Evolutionary conservation across 1,140 invertebrate species (phyloP).

Genomic region (Cyphomyrmex costatus): DNA sequence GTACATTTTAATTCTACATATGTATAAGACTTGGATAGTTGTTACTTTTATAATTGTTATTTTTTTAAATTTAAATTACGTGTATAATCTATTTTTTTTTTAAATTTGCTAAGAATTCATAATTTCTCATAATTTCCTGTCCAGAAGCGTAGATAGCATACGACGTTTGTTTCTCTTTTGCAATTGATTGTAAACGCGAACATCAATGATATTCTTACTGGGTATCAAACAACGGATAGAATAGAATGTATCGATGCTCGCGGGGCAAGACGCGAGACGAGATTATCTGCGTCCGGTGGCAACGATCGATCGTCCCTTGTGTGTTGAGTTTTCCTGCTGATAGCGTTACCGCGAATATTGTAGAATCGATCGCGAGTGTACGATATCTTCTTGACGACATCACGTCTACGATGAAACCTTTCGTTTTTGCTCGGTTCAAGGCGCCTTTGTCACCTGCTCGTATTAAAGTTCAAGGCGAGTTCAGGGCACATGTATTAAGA

Average conservation of each 20-base stretch:
- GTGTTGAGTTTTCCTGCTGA: slow-evolving; percentile 63
- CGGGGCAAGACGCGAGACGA: background rate
- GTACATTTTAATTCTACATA: too few relatives aligned
- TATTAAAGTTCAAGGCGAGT: slow-evolving; percentile 69
- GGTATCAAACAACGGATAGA: background rate
- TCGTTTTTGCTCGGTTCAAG: slow-evolving; percentile 58
- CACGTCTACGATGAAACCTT: slow-evolving; percentile 31
- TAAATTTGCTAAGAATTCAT: background rate
- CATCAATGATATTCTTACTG: background rate
- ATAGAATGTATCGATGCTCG: slow-evolving; percentile 22
- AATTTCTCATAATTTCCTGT: background rate
- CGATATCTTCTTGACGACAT: slow-evolving; percentile 14
- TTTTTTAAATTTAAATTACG: background rate
- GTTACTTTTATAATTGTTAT: too few relatives aligned
- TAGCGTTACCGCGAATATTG: slow-evolving; percentile 62
- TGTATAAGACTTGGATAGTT: too few relatives aligned
- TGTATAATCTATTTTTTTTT: background rate
- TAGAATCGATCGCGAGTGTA: slow-evolving; percentile 33
- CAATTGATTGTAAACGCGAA: background rate
- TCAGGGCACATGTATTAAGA: slow-evolving; percentile 41
- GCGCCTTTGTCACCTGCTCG: background rate
- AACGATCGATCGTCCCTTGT: slow-evolving; percentile 35
- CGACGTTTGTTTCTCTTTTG: background rate
- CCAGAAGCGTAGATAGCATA: background rate
- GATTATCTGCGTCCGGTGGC: slow-evolving; percentile 47